Base-by-base conservation (phyloP, 2,797 vertebrate species). In the Oceanodroma leucorhoa region DNA sequence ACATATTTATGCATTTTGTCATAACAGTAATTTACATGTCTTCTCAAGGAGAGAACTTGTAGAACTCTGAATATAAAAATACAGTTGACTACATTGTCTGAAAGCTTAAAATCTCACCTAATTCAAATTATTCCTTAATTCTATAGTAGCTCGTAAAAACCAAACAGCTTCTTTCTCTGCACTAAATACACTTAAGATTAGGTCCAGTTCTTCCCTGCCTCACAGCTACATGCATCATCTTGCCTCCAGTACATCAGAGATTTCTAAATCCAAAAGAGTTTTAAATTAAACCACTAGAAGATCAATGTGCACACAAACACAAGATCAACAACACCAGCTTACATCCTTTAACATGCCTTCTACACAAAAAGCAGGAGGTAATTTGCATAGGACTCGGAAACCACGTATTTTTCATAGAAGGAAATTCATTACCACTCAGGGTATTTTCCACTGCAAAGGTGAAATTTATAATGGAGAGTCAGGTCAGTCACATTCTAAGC, bases 1-100 rank as follows among this genome's bases (percentile, higher is more conserved):
- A 89, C 62, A 76, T 67, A 82, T 94, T 91, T 93, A 81, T 91
- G 82, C 54, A 51, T 89, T 93, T 94, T 96, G 95, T 96, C 96
- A 95, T 62, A 95, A 94, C 79, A 94, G 65, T 54, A 96, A 93
- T 96, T 95, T 96, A 86, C 18, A 51, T 9, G 48, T 88, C 82
- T 94, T 87, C 71, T 46, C 62, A 86, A 91, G 71, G 73, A 85
- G 12, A 83, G 54, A 89, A 76, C 38, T 45, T 83, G 57, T 57
- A 75, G 36, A 94, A 89, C 41, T 65, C 69, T 64, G 60, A 76
- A 58, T 83, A 64, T 67, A 62, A 89, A 95, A 94, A 57, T 53
- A 93, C 70, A 76, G 48, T 61, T 85, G 57, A 78, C 72, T 90
- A 58, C 46, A 94, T 82, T 90, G 84, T 93, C 61, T 94, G 62